Conservation (phyloP, 2,797 vertebrate species). For the Girardinus metallicus region DNA sequence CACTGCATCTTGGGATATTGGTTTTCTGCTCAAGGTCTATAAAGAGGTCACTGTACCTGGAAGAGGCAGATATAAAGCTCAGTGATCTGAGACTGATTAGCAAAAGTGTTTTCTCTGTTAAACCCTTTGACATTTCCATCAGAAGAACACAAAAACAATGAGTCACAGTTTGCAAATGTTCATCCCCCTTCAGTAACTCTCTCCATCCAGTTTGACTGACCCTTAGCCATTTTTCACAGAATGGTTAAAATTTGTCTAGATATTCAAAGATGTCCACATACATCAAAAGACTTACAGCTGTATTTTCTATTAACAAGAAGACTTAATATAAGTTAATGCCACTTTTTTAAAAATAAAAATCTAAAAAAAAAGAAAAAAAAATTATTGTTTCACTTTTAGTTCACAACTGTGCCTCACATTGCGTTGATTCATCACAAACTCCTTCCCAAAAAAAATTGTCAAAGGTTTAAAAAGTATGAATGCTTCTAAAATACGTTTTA, state of each 20-base stretch:
- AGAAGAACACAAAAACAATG: neutral
- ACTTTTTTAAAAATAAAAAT: neutral
- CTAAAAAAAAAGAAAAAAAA: neutral
- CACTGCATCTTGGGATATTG: constrained; percentile 82
- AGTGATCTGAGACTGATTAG: constrained; percentile 8
- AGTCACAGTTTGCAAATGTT: neutral
- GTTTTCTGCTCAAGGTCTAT: constrained; percentile 58
- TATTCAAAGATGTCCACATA: neutral
- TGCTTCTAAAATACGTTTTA: neutral
- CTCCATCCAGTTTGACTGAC: neutral
- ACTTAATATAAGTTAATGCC: neutral
- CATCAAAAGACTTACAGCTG: neutral
- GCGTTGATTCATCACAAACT: neutral
- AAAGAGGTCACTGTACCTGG: constrained; percentile 27
- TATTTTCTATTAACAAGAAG: neutral
- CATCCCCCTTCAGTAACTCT: neutral
- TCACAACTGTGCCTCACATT: neutral
- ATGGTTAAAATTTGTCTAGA: neutral
- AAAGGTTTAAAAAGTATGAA: neutral
- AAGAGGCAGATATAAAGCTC: constrained; percentile 29
- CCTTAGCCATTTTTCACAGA: neutral
- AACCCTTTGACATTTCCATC: neutral
- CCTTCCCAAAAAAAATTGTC: neutral
- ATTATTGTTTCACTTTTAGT: neutral
- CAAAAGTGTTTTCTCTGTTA: neutral